Conservation (phyloP, 2,797 vertebrate species). For the Arremon brunneinucha region DNA sequence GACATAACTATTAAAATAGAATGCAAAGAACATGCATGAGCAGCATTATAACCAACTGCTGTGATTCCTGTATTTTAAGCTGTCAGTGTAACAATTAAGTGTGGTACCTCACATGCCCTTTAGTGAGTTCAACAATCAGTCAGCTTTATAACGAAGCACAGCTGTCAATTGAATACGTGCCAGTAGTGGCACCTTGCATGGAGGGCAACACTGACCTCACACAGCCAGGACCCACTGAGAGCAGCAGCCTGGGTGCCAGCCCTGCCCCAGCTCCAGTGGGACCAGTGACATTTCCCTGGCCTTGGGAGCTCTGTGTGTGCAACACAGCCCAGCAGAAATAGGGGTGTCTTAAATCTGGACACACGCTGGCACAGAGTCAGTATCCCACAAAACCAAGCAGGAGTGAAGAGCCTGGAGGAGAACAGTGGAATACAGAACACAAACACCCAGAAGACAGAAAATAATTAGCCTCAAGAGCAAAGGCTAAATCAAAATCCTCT, state of each 20-base stretch:
- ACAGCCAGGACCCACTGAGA: background rate
- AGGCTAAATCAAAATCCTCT: background rate
- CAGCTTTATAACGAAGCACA: background rate
- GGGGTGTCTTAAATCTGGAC: background rate
- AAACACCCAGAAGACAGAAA: background rate
- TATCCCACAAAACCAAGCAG: rapidly evolving
- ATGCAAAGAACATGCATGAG: background rate
- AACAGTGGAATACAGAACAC: background rate
- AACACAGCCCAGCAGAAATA: background rate
- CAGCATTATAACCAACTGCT: background rate
- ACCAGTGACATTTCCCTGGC: rapidly evolving
- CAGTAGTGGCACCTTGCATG: rapidly evolving
- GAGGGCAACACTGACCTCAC: background rate
- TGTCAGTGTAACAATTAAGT: background rate
- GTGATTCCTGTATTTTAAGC: background rate
- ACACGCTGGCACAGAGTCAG: background rate
- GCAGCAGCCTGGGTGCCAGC: background rate
- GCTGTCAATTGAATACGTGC: background rate
- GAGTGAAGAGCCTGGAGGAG: background rate
- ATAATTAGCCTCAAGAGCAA: background rate
- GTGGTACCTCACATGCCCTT: background rate
- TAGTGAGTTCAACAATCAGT: background rate
- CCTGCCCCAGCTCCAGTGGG: background rate
- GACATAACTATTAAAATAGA: background rate
- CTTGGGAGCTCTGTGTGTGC: background rate